These are phyloP conservation scores for Pachyramphus minor DNA, from an alignment of 2,113 vertebrate species.

Conservation along the genomic window DNA sequence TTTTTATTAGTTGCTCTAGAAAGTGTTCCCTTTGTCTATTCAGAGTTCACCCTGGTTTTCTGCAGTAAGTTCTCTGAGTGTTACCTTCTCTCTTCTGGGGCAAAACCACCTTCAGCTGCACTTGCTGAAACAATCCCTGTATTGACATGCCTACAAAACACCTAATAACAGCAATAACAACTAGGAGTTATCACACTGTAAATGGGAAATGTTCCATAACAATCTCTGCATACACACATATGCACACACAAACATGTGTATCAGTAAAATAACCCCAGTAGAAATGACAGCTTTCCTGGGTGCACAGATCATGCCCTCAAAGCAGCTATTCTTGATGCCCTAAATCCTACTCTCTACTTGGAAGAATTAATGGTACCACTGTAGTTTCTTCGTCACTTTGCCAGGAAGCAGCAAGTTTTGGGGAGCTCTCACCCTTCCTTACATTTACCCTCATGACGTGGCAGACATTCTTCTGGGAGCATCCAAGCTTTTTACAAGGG, in stretches of 20 bases:
- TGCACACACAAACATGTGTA: not conserved
- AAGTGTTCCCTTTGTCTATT: not conserved
- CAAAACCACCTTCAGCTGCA: not conserved
- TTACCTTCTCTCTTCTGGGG: not conserved
- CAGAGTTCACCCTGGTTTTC: not conserved
- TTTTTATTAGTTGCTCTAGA: not conserved
- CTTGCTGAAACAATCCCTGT: not conserved
- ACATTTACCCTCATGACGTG: rapidly evolving
- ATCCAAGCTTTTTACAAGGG: not conserved
- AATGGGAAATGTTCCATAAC: not conserved
- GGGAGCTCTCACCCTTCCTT: not conserved
- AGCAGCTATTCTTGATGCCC: not conserved
- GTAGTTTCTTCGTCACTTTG: not conserved
- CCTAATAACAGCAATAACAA: not conserved
- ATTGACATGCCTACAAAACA: not conserved
- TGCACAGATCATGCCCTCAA: not conserved
- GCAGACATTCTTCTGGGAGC: not conserved
- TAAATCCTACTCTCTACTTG: not conserved
- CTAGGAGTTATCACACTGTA: not conserved
- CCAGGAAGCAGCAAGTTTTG: not conserved
- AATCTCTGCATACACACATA: not conserved
- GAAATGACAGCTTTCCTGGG: not conserved
- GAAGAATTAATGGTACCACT: not conserved
- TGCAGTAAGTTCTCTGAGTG: not conserved
- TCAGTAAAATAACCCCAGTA: not conserved